Evolutionary conservation across 2,113 vertebrate genomes (phyloP).

Genomic region (Blennius ocellaris): DNA sequence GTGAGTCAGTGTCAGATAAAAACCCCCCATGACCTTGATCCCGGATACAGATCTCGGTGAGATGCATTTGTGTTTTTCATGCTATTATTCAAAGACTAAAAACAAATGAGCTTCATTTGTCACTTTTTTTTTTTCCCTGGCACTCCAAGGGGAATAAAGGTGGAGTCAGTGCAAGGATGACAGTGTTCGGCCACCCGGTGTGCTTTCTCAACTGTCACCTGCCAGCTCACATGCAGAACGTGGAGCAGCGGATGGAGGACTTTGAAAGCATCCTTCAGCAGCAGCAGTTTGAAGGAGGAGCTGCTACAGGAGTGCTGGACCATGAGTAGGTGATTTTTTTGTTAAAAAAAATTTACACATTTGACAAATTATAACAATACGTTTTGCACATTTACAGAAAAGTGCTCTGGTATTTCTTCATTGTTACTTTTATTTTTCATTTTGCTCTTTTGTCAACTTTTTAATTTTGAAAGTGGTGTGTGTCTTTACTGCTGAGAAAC

Average conservation of each 20-base stretch:
- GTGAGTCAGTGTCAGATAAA: constrained; percentile 17
- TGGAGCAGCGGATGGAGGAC: constrained; percentile 96
- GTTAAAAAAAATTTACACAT: no score
- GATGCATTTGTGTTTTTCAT: not conserved
- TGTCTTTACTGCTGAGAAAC: no score
- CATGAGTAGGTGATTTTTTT: constrained; percentile 89
- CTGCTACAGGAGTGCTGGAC: constrained; percentile 91
- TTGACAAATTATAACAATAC: no score
- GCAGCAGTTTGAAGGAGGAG: constrained; percentile 93
- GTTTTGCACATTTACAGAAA: no score
- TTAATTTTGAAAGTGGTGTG: no score
- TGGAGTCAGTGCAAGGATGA: constrained; percentile 91
- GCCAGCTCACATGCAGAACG: constrained; percentile 96
- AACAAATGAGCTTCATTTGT: not conserved
- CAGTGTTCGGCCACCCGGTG: constrained; percentile 93
- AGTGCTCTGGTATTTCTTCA: no score
- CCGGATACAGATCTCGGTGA: constrained; percentile 14
- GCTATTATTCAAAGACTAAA: not conserved
- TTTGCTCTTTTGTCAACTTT: no score
- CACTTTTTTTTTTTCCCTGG: constrained; percentile 1
- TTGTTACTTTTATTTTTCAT: no score
- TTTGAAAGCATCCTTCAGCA: constrained; percentile 97
- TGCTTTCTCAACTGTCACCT: constrained; percentile 99
- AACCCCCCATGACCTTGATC: constrained; percentile 25
- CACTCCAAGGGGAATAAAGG: constrained; percentile 94